Conservation (phyloP, 1,140 invertebrate species). For the Drosophila cardini region DNA sequence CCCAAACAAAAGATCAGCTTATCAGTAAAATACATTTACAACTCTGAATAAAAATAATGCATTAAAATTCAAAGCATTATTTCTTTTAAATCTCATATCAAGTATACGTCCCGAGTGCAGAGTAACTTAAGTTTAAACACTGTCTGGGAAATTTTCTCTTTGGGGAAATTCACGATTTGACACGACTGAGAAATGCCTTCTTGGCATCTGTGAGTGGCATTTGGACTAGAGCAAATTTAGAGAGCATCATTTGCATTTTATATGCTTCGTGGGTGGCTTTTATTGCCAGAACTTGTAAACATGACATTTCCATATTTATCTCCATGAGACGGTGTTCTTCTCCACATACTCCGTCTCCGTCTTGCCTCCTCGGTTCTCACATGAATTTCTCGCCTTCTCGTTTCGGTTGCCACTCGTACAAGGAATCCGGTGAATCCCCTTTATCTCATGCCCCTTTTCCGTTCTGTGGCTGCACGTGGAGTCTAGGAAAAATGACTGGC, state of each 20-base stretch:
- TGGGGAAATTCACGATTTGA: conserved; percentile 19
- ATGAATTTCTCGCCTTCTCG: conserved; percentile 33
- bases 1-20: too few relatives aligned
- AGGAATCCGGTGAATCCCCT: background rate
- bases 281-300: conserved; percentile 68
- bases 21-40: too few relatives aligned
- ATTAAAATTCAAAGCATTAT: too few relatives aligned
- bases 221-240: conserved; percentile 24
- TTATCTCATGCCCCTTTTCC: background rate
- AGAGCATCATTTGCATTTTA: conserved; percentile 49
- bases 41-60: too few relatives aligned
- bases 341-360: background rate
- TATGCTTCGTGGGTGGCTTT: conserved; percentile 56
- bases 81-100: background rate
- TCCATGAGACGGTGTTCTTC: conserved; percentile 37
- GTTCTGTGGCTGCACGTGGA: conserved; percentile 36
- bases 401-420: conserved; percentile 3
- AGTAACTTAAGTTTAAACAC: background rate
- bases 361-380: conserved; percentile 12
- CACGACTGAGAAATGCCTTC: background rate
- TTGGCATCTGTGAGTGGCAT: conserved; percentile 3
- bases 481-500: conserved; percentile 37
- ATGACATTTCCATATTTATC: conserved; percentile 72
- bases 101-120: background rate
- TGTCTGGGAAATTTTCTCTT: conserved; percentile 57